A percentile compares a stretch with the other conserved stretches of the same genome.
Conservation (phyloP, 2,888 invertebrate species). For the Amphimallon solstitiale region DNA sequence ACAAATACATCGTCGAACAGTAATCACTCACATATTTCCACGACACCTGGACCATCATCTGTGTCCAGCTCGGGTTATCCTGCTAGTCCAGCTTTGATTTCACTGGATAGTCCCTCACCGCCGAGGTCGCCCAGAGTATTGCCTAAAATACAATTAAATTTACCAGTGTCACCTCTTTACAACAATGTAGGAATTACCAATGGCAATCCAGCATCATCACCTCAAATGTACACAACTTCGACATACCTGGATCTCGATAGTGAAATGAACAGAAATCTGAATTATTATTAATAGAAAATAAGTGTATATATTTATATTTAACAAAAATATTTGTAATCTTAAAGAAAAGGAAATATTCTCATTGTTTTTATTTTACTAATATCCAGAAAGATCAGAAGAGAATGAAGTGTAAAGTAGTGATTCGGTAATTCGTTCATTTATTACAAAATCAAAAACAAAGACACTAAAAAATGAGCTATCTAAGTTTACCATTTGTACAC, state of each 20-base stretch:
- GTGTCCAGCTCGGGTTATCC: conserved; percentile 73
- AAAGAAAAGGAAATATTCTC: conserved; percentile 34
- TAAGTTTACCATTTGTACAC: conserved; percentile 15
- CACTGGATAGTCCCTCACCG: conserved; percentile 73
- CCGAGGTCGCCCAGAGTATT: conserved; percentile 60
- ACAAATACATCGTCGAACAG: conserved; percentile 63
- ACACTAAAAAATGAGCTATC: neutral
- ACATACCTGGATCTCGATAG: conserved; percentile 58
- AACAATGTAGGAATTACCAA: conserved; percentile 35
- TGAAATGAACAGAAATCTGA: conserved; percentile 51
- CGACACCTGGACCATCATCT: conserved; percentile 61
- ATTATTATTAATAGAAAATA: conserved; percentile 37
- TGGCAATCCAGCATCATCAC: conserved; percentile 18
- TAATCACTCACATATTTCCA: conserved; percentile 59
- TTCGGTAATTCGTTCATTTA: conserved; percentile 7
- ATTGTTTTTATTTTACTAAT: conserved; percentile 35
- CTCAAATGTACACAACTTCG: conserved; percentile 45
- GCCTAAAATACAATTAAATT: conserved; percentile 14
- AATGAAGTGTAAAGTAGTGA: neutral
- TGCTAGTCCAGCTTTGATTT: conserved; percentile 69
- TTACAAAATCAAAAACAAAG: neutral
- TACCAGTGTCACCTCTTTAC: conserved; percentile 26
- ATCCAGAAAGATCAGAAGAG: conserved; percentile 11
- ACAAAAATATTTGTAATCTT: conserved; percentile 33
- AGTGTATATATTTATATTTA: conserved; percentile 31